Evolutionary conservation across 2,888 invertebrate species (phyloP), one percentile per base, ranked within the genome.

Genomic region (Pristionchus fissidentatus): DNA sequence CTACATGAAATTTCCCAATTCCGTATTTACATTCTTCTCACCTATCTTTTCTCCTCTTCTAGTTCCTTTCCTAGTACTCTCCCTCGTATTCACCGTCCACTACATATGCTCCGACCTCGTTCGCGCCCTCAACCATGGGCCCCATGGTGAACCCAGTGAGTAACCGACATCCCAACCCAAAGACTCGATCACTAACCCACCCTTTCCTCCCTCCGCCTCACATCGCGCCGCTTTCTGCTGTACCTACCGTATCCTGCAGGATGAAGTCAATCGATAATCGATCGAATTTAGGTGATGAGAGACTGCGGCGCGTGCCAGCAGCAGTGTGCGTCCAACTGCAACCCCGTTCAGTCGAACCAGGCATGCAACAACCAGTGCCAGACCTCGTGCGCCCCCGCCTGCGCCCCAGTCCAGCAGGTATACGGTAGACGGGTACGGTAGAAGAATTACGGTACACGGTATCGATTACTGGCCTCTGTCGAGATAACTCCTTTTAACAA

Each of bases 311-410:
- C 15, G n/a, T 79, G 79, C 41, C 79, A 79, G 57, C 38, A 38
- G 55, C 57, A 55, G 41, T 79, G n/a, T n/a, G 70, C 41, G 85
- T 57, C 86, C 57, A 26, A 29, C 79, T 32, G 41, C 41, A 35
- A 7, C n/a, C 38, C n/a, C 79, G n/a, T 22, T 26, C 70, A 70
- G 70, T 38, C 10, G 60, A 35, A 62, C 22, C 77, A 77, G 77
- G 41, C 73, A 8, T 79, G 79, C 79, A 13, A 55, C 38, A 52
- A 79, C 26, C 79, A 79, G 57, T 79, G 79, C 57, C 79, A 79
- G 57, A 29, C 49, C 29, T 38, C 55, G 19, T 79, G 79, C 43
- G 32, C 29, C 8, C 41, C 79, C 41, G 57, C 79, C 29, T 79
- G 79, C 19, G 35, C 52, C 0, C 79, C 79, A 38, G 57, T 79